Base-by-base conservation (phyloP, 1,140 invertebrate species). In the Papilio aristodemus region DNA sequence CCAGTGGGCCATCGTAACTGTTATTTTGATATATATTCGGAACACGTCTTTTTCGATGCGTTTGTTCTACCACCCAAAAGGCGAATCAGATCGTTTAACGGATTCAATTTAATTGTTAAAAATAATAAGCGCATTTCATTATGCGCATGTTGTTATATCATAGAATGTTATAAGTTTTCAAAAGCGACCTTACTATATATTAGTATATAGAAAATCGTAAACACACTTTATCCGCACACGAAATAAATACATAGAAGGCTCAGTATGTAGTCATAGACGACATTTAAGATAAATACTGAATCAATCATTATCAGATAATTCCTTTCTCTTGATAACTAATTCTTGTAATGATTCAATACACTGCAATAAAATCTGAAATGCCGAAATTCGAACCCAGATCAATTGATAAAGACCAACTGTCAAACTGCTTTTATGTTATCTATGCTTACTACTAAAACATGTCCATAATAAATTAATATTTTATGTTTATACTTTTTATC, bases 11-110 rank as follows among this genome's bases (percentile, higher is more conserved):
- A 17, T 17, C 1, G 32, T 62, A 11, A 62, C 36, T 9, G 59
- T 62, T 62, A 38, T 11, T 37, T 14, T 66, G 17, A 43, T 64
- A 25, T 60, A 22, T 64, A 64, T 64, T 64, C 41, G 22, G 36
- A 62, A 39, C 59, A n/a, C 59, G 59, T 37, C 17, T 19, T 39
- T 19, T 4, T 60, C 32, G 36, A 11, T 39, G 27, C 36, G 17
- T 62, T 62, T 14, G 27, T 62, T 37, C 59, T 17, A 10, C 27
- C 19, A 62, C 59, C 14, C 4, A 39, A 17, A 62, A 37, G 14
- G 32, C 4, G 27, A 62, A 62, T 46, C 32, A 64, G 62, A 46
- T 43, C 62, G 32, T 19, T 39, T 37, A 62, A 62, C 32, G 46
- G 46, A 54, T 22, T 10, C 19, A 25, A 22, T 54, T 22, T 22